A percentile compares a stretch with the other conserved stretches of the same genome.
These are phyloP conservation scores for Hirtodrosophila cameraria DNA, from an alignment of 2,888 invertebrate genomes.

Conservation along the genomic window DNA sequence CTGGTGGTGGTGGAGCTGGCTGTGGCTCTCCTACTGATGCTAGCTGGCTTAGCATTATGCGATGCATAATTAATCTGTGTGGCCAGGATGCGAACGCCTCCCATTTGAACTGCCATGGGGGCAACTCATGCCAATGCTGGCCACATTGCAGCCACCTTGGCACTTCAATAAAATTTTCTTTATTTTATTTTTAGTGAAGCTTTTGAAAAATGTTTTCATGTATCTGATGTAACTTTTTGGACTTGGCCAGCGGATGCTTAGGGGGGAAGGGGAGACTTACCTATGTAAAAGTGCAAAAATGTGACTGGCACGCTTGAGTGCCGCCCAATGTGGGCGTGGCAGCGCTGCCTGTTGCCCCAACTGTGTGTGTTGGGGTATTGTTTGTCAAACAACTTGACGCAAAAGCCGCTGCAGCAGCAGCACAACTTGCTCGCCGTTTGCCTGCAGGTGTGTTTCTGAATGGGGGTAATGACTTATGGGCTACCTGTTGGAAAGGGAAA, in stretches of 20 bases:
- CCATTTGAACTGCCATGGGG: slow-evolving; percentile 23
- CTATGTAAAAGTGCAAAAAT: slow-evolving; percentile 67
- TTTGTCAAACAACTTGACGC: slow-evolving; percentile 72
- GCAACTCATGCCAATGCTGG: background rate
- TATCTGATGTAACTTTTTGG: slow-evolving; percentile 75
- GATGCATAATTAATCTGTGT: slow-evolving; percentile 75
- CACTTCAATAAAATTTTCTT: slow-evolving; percentile 77
- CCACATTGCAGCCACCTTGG: slow-evolving; percentile 47
- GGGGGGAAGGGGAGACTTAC: slow-evolving; percentile 16
- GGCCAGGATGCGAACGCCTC: slow-evolving; percentile 51
- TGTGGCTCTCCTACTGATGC: slow-evolving; percentile 23
- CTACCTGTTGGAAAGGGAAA: slow-evolving; percentile 42
- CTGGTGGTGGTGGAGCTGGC: slow-evolving; percentile 19
- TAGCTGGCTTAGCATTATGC: slow-evolving; percentile 79
- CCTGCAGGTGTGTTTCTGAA: slow-evolving; percentile 52
- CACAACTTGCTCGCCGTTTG: background rate
- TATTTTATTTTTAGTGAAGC: slow-evolving; percentile 78
- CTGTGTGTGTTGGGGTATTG: slow-evolving; percentile 51
- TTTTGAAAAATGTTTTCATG: slow-evolving; percentile 77
- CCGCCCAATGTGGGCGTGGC: slow-evolving; percentile 31
- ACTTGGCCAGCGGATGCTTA: slow-evolving; percentile 29
- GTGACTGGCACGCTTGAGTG: slow-evolving; percentile 77
- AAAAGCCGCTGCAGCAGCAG: slow-evolving; percentile 31
- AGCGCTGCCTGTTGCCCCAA: slow-evolving; percentile 13
- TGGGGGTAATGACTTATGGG: slow-evolving; percentile 72